Percentiles rank a stretch among this genome's conserved stretches.
These are phyloP conservation scores for Calidris pugnax DNA, from an alignment of 2,113 vertebrate species.

Conservation along the genomic window DNA sequence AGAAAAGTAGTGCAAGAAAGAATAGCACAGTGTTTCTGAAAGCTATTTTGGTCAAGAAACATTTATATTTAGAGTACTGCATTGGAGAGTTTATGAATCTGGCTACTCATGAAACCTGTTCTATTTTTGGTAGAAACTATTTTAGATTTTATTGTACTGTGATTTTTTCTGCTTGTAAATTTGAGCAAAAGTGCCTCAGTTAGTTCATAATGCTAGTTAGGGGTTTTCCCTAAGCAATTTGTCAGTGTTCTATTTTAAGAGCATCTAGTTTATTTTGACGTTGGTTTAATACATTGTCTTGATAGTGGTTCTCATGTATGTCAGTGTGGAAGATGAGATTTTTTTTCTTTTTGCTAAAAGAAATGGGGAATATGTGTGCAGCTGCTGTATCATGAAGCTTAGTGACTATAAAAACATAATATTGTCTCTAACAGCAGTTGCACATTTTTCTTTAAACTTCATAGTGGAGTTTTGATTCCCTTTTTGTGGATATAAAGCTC, in stretches of 20 bases:
- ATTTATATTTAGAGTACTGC: background rate
- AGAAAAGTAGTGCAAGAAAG: background rate
- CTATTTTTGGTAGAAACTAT: background rate
- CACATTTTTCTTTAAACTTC: background rate
- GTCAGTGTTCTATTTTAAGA: background rate
- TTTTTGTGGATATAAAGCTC: background rate
- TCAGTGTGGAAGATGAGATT: background rate
- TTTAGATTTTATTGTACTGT: background rate
- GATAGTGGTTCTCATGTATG: background rate
- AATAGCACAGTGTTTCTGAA: background rate
- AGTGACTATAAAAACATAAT: background rate
- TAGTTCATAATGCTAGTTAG: background rate
- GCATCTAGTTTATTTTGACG: background rate
- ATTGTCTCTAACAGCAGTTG: background rate
- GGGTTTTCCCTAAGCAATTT: background rate
- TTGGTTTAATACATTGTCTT: background rate
- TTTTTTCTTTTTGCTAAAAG: background rate
- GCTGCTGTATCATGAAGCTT: background rate
- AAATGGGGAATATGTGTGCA: background rate
- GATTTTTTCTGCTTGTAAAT: background rate
- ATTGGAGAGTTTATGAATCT: background rate
- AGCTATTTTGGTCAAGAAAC: background rate
- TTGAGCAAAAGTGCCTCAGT: background rate
- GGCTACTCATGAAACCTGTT: background rate
- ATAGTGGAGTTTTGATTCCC: background rate